phyloP scores from a whole-genome alignment of 2,797 vertebrate species.

The Cetoscarus ocellatus region DNA sequence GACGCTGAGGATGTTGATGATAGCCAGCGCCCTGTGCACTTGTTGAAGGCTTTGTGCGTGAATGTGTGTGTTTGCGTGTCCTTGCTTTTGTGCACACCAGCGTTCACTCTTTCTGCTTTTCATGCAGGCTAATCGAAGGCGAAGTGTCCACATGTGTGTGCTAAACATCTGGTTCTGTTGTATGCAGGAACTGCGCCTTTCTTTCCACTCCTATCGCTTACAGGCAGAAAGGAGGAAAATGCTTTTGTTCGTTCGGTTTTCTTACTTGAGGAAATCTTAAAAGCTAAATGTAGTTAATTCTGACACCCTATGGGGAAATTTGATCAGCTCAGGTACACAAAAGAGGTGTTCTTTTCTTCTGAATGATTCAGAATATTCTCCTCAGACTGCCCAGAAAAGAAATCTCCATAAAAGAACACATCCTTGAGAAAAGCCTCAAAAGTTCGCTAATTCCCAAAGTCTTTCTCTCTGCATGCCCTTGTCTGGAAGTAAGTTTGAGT shows the following conservation, averaged over 20 bases:
- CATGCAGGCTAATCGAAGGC: slow-evolving; percentile 68
- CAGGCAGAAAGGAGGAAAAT: slow-evolving; percentile 42
- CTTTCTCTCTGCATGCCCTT: slow-evolving; percentile 38
- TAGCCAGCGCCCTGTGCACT: slow-evolving; percentile 51
- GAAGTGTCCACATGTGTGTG: slow-evolving; percentile 74
- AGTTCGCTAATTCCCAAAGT: slow-evolving; percentile 33
- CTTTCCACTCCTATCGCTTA: slow-evolving; percentile 72
- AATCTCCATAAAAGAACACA: slow-evolving; percentile 29
- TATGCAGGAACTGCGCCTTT: slow-evolving; percentile 69
- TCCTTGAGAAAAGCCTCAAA: slow-evolving; percentile 30
- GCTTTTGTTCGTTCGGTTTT: slow-evolving; percentile 9
- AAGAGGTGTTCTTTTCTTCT: slow-evolving; percentile 12
- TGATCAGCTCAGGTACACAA: slow-evolving; percentile 31
- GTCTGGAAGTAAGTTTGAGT: slow-evolving; percentile 46
- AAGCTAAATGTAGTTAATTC: slow-evolving; percentile 42
- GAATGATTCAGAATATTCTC: slow-evolving; percentile 19
- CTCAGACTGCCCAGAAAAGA: slow-evolving; percentile 28
- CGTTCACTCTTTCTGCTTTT: slow-evolving; percentile 53
- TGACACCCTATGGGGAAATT: slow-evolving; percentile 18
- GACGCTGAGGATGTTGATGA: slow-evolving; percentile 49
- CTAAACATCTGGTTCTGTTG: slow-evolving; percentile 80
- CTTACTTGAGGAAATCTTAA: slow-evolving; percentile 30
- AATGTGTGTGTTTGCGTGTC: slow-evolving; percentile 9
- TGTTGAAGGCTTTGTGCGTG: slow-evolving; percentile 4
- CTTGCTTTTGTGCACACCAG: not conserved